Evolutionary conservation across 2,888 invertebrate species (phyloP).

Genomic region (Minunthozetes semirufus): DNA sequence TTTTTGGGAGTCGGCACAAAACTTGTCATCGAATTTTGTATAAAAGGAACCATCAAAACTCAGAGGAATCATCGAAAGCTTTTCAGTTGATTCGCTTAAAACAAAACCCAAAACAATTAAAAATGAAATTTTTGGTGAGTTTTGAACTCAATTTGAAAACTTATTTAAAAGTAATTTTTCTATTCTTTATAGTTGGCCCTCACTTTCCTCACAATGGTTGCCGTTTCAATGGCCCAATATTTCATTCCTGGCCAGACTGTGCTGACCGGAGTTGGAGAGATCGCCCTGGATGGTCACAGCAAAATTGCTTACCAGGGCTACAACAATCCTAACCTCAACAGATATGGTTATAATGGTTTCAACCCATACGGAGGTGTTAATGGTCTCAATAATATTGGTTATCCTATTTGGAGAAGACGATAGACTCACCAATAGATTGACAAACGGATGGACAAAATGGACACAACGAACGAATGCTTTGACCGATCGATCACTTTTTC

Average conservation of each 20-base stretch:
- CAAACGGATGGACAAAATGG: too few relatives aligned
- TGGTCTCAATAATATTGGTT: too few relatives aligned
- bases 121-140: slow-evolving; percentile 23
- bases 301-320: slow-evolving; percentile 17
- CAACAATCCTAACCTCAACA: not conserved
- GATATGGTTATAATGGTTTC: not conserved
- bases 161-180: not conserved
- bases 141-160: not conserved
- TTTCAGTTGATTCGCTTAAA: not conserved
- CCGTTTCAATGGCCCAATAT: slow-evolving; percentile 1
- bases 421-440: too few relatives aligned
- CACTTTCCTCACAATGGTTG: not conserved
- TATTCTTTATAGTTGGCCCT: not conserved
- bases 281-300: slow-evolving; percentile 10
- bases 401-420: too few relatives aligned
- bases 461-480: too few relatives aligned
- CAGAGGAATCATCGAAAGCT: not conserved
- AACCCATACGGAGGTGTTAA: too few relatives aligned
- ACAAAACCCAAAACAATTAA: not conserved
- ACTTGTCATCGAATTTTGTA: not conserved
- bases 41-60: not conserved
- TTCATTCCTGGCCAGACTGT: not conserved
- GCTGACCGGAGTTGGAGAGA: not conserved
- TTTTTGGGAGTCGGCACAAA: too few relatives aligned
- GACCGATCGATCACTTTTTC: too few relatives aligned